These are phyloP conservation scores for Hydropsyche tenuis DNA, from an alignment of 1,140 invertebrate species.

Conservation along the genomic window DNA sequence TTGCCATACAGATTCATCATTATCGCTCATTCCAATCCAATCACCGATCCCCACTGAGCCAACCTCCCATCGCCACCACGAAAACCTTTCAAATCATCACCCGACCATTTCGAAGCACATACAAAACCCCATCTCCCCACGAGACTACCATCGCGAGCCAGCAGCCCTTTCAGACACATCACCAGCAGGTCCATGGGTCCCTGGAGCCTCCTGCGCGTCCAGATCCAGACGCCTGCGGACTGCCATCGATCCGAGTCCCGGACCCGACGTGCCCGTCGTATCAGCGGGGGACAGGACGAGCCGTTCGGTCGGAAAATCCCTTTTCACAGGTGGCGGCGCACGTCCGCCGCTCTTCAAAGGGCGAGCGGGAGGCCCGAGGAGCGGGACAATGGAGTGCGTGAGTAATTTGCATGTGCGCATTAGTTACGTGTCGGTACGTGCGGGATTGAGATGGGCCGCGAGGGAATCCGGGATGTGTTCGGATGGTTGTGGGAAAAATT, in stretches of 20 bases:
- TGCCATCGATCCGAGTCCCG: not conserved
- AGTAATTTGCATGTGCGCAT: too few species aligned
- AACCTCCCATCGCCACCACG: too few species aligned
- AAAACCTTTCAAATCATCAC: not conserved
- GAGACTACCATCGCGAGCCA: constrained; percentile 5
- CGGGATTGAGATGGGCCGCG: not conserved
- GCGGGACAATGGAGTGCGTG: too few species aligned
- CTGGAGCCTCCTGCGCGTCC: too few species aligned
- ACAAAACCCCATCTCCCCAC: too few species aligned
- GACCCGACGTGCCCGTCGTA: not conserved
- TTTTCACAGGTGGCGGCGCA: constrained; percentile 31
- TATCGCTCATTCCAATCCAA: too few species aligned
- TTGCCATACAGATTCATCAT: too few species aligned
- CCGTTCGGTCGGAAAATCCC: constrained; percentile 26
- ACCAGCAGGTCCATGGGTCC: constrained; percentile 1
- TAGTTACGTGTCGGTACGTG: too few species aligned
- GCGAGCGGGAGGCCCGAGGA: not conserved
- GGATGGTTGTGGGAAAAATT: too few species aligned
- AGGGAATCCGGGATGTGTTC: not conserved
- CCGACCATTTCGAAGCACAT: not conserved
- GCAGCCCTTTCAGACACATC: constrained; percentile 16
- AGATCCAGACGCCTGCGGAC: too few species aligned
- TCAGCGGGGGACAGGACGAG: too few species aligned
- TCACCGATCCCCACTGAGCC: too few species aligned
- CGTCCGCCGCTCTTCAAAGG: constrained; percentile 16